Conservation (phyloP, 2,888 invertebrate species). For the Nomada fucata region DNA sequence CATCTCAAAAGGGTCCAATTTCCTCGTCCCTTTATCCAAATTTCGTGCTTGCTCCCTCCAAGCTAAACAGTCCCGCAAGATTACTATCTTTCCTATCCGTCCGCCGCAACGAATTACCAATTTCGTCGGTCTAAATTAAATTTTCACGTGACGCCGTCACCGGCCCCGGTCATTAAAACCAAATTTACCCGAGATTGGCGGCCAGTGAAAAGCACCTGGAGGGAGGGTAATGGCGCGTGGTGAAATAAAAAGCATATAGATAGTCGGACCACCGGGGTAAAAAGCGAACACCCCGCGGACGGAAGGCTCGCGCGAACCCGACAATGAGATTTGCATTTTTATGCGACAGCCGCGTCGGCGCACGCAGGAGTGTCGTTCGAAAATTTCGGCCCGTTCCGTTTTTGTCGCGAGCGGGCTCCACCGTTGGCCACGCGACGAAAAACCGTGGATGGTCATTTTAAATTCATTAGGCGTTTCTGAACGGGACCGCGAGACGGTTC, state of each 20-base stretch:
- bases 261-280: slow-evolving; percentile 20
- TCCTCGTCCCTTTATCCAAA: background rate
- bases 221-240: slow-evolving; percentile 58
- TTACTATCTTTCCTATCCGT: slow-evolving; percentile 48
- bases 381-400: slow-evolving; percentile 43
- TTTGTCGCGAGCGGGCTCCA: slow-evolving; percentile 8
- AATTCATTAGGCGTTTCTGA: slow-evolving; percentile 78
- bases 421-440: slow-evolving; percentile 47
- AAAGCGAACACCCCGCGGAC: slow-evolving; percentile 43
- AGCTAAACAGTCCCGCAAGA: slow-evolving; percentile 47
- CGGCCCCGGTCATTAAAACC: slow-evolving; percentile 76
- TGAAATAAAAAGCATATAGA: slow-evolving; percentile 21
- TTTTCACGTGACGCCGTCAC: slow-evolving; percentile 72
- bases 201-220: slow-evolving; percentile 51
- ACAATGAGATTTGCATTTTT: slow-evolving; percentile 73
- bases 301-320: slow-evolving; percentile 31
- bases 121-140: slow-evolving; percentile 68
- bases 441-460: slow-evolving; percentile 73
- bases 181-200: slow-evolving; percentile 75
- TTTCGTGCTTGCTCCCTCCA: background rate
- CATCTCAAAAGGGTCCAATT: slow-evolving; percentile 8
- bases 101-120: slow-evolving; percentile 63
- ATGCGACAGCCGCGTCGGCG: slow-evolving; percentile 38
- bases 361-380: slow-evolving; percentile 33
- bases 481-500: slow-evolving; percentile 54